A percentile compares a stretch with the other conserved stretches of the same genome.
phyloP scores from a whole-genome alignment of 1,140 invertebrate species.

The Drosophila sulfurigaster region DNA sequence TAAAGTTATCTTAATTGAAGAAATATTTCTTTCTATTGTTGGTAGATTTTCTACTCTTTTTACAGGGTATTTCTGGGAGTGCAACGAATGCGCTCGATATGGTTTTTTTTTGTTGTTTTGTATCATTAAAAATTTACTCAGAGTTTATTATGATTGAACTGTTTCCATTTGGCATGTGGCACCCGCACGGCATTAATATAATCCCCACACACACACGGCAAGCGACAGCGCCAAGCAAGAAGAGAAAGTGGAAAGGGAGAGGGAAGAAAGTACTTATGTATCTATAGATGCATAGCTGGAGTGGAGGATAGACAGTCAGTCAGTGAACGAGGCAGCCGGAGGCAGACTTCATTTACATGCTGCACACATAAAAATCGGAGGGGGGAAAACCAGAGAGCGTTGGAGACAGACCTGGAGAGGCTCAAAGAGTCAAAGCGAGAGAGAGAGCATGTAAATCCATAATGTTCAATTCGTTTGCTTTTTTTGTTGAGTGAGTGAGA shows the following conservation, averaged over 20 bases:
- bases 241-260: constrained; percentile 1
- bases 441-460: constrained; percentile 22
- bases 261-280: constrained; percentile 21
- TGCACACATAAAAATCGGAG: constrained; percentile 17
- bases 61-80: not conserved
- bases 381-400: not conserved
- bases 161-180: constrained; percentile 70
- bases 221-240: constrained; percentile 13
- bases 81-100: not conserved
- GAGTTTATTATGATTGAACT: constrained; percentile 79
- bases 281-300: constrained; percentile 32
- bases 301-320: constrained; percentile 24
- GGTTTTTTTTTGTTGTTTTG: constrained; percentile 37
- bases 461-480: constrained; percentile 1
- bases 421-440: not conserved
- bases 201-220: constrained; percentile 34
- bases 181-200: constrained; percentile 66
- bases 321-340: not conserved
- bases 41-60: no score
- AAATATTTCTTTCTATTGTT: no score
- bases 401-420: not conserved
- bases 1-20: no score
- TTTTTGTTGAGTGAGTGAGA: not conserved
- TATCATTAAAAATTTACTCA: constrained; percentile 69
- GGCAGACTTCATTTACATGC: constrained; percentile 58